phyloP scores from a whole-genome alignment of 1,140 invertebrate species.

The Listronotus oregonensis region DNA sequence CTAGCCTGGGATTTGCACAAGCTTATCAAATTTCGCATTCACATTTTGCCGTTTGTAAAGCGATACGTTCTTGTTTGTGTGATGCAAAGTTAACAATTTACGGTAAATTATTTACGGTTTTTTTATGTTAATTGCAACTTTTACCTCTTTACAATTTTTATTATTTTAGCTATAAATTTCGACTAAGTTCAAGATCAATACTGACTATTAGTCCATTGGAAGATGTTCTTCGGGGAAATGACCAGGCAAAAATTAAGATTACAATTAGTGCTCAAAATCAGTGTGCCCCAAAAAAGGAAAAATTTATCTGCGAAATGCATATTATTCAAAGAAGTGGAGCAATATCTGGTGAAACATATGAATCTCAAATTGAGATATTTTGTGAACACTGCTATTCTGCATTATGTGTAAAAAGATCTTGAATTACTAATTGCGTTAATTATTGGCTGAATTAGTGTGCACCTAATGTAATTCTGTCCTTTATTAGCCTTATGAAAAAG shows the following conservation, averaged over 20 bases:
- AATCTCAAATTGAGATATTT: constrained; percentile 1
- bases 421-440: no score
- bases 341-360: constrained; percentile 9
- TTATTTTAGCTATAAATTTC: constrained; percentile 10
- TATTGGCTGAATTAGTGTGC: no score
- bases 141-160: neutral
- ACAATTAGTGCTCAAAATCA: constrained; percentile 8
- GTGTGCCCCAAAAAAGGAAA: constrained; percentile 17
- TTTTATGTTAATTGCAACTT: no score
- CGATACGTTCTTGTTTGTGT: no score
- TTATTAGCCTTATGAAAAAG: no score
- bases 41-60: no score
- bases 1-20: no score
- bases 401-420: constrained; percentile 13
- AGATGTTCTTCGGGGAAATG: constrained; percentile 7
- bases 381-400: constrained; percentile 18
- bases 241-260: neutral
- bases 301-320: constrained; percentile 7
- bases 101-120: no score
- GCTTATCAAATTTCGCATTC: no score
- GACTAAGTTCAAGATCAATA: neutral
- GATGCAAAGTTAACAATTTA: no score
- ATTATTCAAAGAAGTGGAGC: constrained; percentile 12
- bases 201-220: constrained; percentile 8
- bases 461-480: neutral